A percentile compares a stretch with the other conserved stretches of the same genome.
phyloP scores from a whole-genome alignment of 2,888 invertebrate genomes.

The Formica aserva region DNA sequence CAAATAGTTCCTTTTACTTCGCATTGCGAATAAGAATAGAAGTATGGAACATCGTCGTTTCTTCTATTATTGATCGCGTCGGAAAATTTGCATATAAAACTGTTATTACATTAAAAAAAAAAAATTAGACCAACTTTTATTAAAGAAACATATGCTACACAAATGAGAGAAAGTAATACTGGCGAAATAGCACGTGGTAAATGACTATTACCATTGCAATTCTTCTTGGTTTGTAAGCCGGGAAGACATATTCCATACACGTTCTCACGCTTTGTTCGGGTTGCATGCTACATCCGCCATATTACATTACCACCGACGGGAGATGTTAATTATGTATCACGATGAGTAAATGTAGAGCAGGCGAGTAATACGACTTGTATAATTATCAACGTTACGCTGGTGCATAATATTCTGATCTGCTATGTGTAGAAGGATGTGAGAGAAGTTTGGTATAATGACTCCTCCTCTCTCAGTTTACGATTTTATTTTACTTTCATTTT shows the following conservation, averaged over 20 bases:
- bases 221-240: slow-evolving; percentile 14
- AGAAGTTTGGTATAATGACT: not conserved
- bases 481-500: not conserved
- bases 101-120: not conserved
- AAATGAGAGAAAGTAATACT: not conserved
- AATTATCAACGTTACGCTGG: slow-evolving; percentile 26
- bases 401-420: slow-evolving; percentile 17
- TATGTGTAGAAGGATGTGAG: not conserved
- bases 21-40: slow-evolving; percentile 24
- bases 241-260: slow-evolving; percentile 8
- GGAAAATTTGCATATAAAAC: not conserved
- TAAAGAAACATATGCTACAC: not conserved
- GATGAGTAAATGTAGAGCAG: slow-evolving; percentile 39
- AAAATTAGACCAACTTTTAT: not conserved
- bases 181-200: not conserved
- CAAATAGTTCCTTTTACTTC: slow-evolving; percentile 47
- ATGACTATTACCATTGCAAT: slow-evolving; percentile 19
- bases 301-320: slow-evolving; percentile 37
- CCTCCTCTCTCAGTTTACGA: not conserved
- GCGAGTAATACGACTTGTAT: slow-evolving; percentile 20
- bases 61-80: slow-evolving; percentile 6
- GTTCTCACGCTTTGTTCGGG: slow-evolving; percentile 40
- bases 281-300: slow-evolving; percentile 34
- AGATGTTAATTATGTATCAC: slow-evolving; percentile 32
- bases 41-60: not conserved